A percentile compares a stretch with the other conserved stretches of the same genome.
Conservation (phyloP, 2,797 vertebrate genomes). For the Halcyon chelicuti region DNA sequence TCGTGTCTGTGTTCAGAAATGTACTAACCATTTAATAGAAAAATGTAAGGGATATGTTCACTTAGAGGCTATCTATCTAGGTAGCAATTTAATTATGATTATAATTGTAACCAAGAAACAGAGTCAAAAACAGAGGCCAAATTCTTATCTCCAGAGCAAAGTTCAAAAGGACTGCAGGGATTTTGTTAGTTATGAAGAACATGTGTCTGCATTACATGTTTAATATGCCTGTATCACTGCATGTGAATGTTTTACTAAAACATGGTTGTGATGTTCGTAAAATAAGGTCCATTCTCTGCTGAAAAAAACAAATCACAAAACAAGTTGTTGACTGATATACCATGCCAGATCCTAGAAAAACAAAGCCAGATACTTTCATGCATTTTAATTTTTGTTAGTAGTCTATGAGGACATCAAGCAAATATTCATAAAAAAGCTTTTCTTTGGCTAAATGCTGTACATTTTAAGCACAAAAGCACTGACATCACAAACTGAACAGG, state of each 20-base stretch:
- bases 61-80: not conserved
- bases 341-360: not conserved
- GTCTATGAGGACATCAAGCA: not conserved
- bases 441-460: not conserved
- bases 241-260: not conserved
- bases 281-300: not conserved
- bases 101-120: constrained; percentile 6
- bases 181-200: not conserved
- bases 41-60: constrained; percentile 23
- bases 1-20: constrained; percentile 31
- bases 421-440: not conserved
- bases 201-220: not conserved
- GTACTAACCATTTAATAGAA: not conserved
- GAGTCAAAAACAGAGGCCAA: constrained; percentile 1
- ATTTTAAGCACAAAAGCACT: not conserved
- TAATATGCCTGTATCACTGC: not conserved
- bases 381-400: not conserved
- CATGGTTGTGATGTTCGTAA: not conserved
- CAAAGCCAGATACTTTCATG: not conserved
- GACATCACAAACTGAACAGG: not conserved
- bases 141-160: not conserved
- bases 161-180: not conserved
- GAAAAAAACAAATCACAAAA: not conserved
- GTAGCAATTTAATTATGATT: constrained; percentile 1
- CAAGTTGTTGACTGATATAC: not conserved